Conservation (phyloP, 2,113 vertebrate genomes). For the Charina bottae region DNA sequence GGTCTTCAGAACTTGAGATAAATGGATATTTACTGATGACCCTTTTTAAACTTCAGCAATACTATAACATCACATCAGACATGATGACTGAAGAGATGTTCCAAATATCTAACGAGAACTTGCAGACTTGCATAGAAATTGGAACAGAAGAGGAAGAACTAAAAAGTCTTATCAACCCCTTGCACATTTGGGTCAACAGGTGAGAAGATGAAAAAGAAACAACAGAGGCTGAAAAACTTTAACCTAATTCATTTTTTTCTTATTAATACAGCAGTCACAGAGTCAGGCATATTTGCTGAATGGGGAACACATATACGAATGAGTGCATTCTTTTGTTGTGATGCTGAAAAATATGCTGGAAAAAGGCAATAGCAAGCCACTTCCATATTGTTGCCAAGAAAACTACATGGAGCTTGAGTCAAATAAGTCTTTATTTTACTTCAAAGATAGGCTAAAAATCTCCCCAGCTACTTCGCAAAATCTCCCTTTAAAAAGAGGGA, state of each 20-base stretch:
- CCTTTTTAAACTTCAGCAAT: constrained; percentile 74
- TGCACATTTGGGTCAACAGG: constrained; percentile 91
- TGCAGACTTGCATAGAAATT: constrained; percentile 62
- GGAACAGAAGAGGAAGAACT: constrained; percentile 73
- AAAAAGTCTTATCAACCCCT: constrained; percentile 66
- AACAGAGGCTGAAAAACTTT: constrained; percentile 18
- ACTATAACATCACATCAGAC: constrained; percentile 81
- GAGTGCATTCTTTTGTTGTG: background rate
- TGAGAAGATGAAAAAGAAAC: constrained; percentile 56
- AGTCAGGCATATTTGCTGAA: background rate
- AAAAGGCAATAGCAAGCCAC: background rate
- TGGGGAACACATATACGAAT: background rate
- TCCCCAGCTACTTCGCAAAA: background rate
- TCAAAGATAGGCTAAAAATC: background rate
- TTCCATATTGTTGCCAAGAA: background rate
- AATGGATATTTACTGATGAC: constrained; percentile 31
- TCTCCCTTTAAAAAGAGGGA: background rate
- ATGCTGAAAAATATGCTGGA: background rate
- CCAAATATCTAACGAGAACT: constrained; percentile 84
- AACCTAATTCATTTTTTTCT: constrained; percentile 8
- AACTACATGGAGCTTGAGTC: background rate
- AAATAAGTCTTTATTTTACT: background rate
- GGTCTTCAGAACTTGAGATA: constrained; percentile 23
- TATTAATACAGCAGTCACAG: background rate
- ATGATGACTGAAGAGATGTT: constrained; percentile 80